Percentiles rank a stretch among this genome's conserved stretches.
These are phyloP conservation scores for Diacarnus erythraeanus DNA, from an alignment of 37 sponge, comb jelly and placozoan species.

Conservation along the genomic window DNA sequence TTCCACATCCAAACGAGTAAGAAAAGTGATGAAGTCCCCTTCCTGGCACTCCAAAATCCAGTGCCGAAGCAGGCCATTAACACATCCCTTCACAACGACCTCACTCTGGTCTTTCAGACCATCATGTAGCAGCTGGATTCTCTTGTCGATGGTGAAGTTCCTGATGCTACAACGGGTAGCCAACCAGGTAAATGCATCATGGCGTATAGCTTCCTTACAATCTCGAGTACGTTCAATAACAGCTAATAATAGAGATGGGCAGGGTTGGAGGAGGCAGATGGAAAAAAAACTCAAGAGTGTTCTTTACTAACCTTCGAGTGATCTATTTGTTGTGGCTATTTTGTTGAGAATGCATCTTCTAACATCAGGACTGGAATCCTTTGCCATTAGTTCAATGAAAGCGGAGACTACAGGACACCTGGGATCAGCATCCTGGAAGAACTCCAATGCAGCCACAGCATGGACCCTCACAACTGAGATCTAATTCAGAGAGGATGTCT, in stretches of 20 bases:
- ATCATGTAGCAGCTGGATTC: constrained; percentile 52
- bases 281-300: no score
- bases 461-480: constrained; percentile 52
- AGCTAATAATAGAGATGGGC: constrained; percentile 4
- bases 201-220: constrained; percentile 55
- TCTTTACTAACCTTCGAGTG: constrained; percentile 26
- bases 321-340: constrained; percentile 19
- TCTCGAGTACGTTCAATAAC: constrained; percentile 76
- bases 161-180: constrained; percentile 54
- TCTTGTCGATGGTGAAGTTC: constrained; percentile 60
- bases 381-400: constrained; percentile 24
- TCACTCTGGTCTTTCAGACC: constrained; percentile 62
- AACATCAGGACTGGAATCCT: constrained; percentile 70
- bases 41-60: constrained; percentile 47
- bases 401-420: constrained; percentile 40
- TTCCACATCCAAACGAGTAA: constrained; percentile 72
- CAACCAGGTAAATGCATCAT: constrained; percentile 49
- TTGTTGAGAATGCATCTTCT: constrained; percentile 37
- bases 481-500: background rate
- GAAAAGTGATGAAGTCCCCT: constrained; percentile 65
- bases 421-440: constrained; percentile 44
- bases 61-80: constrained; percentile 52
- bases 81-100: constrained; percentile 54
- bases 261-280: background rate
- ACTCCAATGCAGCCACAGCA: constrained; percentile 45